phyloP scores from a whole-genome alignment of 2,797 vertebrate species.

The Notamacropus eugenii region DNA sequence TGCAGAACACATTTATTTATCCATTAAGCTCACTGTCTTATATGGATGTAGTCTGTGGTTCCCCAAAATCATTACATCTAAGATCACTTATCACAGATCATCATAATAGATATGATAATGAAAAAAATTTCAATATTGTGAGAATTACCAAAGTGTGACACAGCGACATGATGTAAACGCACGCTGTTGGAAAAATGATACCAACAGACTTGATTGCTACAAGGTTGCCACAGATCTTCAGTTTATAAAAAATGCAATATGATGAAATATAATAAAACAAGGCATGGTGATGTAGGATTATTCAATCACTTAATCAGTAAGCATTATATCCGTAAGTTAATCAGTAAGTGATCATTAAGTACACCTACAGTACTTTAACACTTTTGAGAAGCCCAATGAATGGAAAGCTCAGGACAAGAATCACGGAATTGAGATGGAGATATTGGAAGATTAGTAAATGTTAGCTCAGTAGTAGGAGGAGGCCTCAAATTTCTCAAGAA shows the following conservation, averaged over 20 bases:
- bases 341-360: not conserved
- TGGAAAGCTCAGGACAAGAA: not conserved
- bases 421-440: not conserved
- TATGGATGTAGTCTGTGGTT: not conserved
- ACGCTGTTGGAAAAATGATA: not conserved
- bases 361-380: not conserved
- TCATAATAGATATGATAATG: not conserved
- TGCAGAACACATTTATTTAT: too few relatives aligned
- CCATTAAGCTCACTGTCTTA: too few relatives aligned
- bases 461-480: not conserved
- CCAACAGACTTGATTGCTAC: not conserved
- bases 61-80: not conserved
- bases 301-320: not conserved
- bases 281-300: not conserved
- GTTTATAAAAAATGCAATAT: not conserved
- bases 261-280: not conserved
- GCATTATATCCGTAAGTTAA: not conserved
- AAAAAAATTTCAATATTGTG: not conserved
- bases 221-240: not conserved
- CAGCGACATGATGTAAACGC: not conserved
- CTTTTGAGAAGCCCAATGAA: not conserved
- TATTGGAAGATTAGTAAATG: not conserved
- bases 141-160: not conserved
- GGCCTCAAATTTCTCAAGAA: not conserved
- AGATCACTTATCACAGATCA: not conserved